Percentiles rank a stretch among this genome's conserved stretches.
phyloP scores from a whole-genome alignment of 2,113 vertebrate species.

The Platysternon megacephalum region DNA sequence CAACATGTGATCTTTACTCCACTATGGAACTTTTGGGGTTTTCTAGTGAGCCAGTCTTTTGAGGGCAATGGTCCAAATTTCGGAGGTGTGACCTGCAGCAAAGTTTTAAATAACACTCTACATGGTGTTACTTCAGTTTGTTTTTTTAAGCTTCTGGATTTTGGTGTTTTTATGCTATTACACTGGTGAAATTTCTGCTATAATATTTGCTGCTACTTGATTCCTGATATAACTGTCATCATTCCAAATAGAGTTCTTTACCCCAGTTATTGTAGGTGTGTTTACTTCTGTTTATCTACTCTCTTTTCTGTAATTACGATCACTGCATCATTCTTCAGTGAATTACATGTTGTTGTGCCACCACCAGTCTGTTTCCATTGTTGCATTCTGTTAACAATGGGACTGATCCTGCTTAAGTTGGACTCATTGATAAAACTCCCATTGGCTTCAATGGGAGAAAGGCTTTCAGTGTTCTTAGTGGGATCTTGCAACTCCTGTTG shows the following conservation, averaged over 20 bases:
- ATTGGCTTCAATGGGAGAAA: not conserved
- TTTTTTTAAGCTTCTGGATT: slow-evolving; percentile 4
- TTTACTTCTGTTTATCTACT: slow-evolving; percentile 57
- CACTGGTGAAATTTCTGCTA: not conserved
- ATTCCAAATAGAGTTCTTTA: not conserved
- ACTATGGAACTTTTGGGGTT: not conserved
- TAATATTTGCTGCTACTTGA: slow-evolving; percentile 10
- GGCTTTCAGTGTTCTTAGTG: not conserved
- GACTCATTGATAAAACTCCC: not conserved
- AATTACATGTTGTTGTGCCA: slow-evolving; percentile 11
- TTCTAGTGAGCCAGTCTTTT: not conserved
- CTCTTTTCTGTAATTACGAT: slow-evolving; percentile 50
- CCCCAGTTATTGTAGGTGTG: not conserved
- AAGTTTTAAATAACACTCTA: not conserved
- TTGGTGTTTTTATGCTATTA: slow-evolving; percentile 7
- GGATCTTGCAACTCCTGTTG: not conserved
- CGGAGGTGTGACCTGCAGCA: not conserved
- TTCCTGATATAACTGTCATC: not conserved
- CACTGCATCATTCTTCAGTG: slow-evolving; percentile 58
- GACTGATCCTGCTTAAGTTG: not conserved
- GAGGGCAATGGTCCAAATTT: not conserved
- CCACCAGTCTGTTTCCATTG: not conserved
- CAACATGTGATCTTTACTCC: not conserved
- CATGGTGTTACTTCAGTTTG: not conserved
- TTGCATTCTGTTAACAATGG: not conserved